Base-by-base conservation (phyloP, 2,113 vertebrate genomes). In the Zootoca vivipara region DNA sequence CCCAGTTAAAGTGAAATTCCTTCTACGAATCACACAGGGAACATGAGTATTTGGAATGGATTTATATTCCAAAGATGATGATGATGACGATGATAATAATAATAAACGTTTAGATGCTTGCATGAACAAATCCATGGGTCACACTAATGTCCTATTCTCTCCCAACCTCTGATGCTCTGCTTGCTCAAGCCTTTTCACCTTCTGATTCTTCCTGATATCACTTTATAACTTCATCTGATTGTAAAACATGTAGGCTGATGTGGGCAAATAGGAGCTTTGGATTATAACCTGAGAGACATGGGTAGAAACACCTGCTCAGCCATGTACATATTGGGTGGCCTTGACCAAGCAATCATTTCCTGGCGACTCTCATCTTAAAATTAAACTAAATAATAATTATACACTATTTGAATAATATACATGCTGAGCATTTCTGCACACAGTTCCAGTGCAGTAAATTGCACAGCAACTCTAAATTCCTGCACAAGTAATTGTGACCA, bases 191-290 rank as follows among this genome's bases (percentile, higher is more conserved):
- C 56, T 75, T 83, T 75, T 70, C 2, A 62, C 42, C 67, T 72
- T n/a, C 1, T 78, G 5, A 62, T 5, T 8, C 18, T 91, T 81
- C 69, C 77, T 81, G 74, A 72, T 30, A 70, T 9, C 67, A 70
- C 67, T 70, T 62, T 62, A 62, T 16, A 64, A 91, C 62, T 67
- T 74, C 38, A 85, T 73, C 26, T n/a, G 35, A 90, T 83, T 65
- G 83, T 10, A 85, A 78, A 10, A 52, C 62, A 78, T 67, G 2
- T 12, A 18, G 62, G 8, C 62, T 24, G 65, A 46, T 16, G 1
- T 67, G 62, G 64, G 30, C 18, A 78, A 69, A 56, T 64, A 22
- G 35, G 56, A 40, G 13, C 20, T 52, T 26, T 56, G 10, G 28
- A 52, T 52, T 13, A 35, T 30, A 77, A 69, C 20, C 62, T 8